Evolutionary conservation across 2,797 vertebrate genomes (phyloP).

Genomic region (Synaphobranchus kaupii): DNA sequence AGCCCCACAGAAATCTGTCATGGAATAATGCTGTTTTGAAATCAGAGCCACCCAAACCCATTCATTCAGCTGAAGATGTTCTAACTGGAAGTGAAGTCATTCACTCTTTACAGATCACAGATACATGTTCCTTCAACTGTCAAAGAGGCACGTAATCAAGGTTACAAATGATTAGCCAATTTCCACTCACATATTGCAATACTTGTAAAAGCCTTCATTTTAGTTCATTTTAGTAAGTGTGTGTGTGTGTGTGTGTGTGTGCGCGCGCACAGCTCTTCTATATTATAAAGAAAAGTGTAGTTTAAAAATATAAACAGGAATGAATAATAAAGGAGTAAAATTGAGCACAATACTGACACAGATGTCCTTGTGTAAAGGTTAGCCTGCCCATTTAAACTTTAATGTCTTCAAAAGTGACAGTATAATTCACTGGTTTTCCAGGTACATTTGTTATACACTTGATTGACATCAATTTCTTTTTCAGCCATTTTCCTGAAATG

Average conservation of each 20-base stretch:
- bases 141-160: neutral
- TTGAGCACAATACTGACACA: neutral
- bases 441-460: neutral
- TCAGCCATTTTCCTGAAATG: neutral
- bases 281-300: neutral
- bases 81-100: neutral
- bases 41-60: conserved; percentile 31
- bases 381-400: neutral
- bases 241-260: neutral
- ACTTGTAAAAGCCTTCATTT: too few species aligned
- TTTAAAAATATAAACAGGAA: neutral
- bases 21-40: conserved; percentile 38
- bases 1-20: conserved; percentile 28
- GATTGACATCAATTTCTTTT: neutral
- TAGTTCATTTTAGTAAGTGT: neutral
- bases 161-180: neutral
- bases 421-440: too few species aligned
- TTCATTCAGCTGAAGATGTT: neutral
- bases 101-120: neutral
- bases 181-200: neutral
- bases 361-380: neutral
- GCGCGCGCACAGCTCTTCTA: too few species aligned
- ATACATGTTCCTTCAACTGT: neutral
- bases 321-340: neutral
- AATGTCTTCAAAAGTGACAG: neutral